Evolutionary conservation across 1,140 invertebrate genomes (phyloP).

Genomic region (Pseudachorutes palmiensis): DNA sequence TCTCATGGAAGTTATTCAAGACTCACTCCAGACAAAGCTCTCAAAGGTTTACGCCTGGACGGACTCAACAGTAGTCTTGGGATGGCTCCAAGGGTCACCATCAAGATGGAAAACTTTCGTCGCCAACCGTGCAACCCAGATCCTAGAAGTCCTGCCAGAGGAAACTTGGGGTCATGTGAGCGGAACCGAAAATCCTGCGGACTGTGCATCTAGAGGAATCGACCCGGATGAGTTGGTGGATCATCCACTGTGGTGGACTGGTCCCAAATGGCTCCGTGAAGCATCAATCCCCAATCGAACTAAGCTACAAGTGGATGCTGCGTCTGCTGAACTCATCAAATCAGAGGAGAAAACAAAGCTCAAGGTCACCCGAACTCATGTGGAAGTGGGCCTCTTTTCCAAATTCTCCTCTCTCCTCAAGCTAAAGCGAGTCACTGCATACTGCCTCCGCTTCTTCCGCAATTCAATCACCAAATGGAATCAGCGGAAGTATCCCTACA

Average conservation of each 20-base stretch:
- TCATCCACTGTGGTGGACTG: slow-evolving; percentile 19
- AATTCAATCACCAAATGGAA: background rate
- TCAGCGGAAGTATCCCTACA: background rate
- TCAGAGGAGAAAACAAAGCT: background rate
- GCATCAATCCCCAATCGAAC: background rate
- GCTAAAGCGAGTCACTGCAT: background rate
- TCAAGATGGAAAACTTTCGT: slow-evolving; percentile 41
- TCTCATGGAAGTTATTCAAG: background rate
- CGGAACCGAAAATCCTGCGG: slow-evolving; percentile 39
- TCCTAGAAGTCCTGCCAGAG: slow-evolving; percentile 37
- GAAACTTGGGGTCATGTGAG: slow-evolving; percentile 37
- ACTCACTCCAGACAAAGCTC: background rate
- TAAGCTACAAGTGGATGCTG: background rate
- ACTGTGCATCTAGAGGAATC: slow-evolving; percentile 35
- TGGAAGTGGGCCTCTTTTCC: background rate
- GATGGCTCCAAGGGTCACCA: slow-evolving; percentile 38
- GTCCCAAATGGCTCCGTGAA: slow-evolving; percentile 20
- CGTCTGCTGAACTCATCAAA: background rate
- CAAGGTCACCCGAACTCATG: background rate
- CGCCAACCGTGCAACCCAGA: slow-evolving; percentile 40
- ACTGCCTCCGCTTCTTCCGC: background rate
- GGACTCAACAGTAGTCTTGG: slow-evolving; percentile 42
- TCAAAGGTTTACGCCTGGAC: slow-evolving; percentile 37
- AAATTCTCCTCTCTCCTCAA: background rate
- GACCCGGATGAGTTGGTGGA: background rate